Evolutionary conservation across 2,888 invertebrate species (phyloP).

Genomic region (Coecobrya sp.): DNA sequence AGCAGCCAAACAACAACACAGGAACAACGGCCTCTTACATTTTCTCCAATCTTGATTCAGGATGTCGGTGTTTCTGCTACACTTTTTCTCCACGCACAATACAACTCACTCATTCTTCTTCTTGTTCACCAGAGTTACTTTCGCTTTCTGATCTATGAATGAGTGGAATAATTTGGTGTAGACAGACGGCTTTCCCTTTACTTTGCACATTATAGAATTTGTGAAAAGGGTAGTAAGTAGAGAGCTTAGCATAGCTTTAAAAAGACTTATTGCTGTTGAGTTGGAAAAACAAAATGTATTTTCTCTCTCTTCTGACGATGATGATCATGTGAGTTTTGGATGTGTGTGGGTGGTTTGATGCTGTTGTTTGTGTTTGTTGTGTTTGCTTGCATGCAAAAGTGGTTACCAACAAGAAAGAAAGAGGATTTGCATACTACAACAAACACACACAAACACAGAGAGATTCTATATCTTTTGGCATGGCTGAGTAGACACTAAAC

Average conservation of each 20-base stretch:
- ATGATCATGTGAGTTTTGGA: not conserved
- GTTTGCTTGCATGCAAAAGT: constrained; percentile 37
- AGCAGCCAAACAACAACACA: not conserved
- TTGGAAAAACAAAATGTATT: constrained; percentile 45
- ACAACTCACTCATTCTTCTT: constrained; percentile 7
- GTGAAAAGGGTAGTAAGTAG: not conserved
- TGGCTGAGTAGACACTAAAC: constrained; percentile 82
- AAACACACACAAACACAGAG: not conserved
- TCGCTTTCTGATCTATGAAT: constrained; percentile 70
- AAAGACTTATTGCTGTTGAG: constrained; percentile 68
- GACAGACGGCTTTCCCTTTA: constrained; percentile 68
- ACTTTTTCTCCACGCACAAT: not conserved
- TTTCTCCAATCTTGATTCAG: not conserved
- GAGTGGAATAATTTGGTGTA: constrained; percentile 77
- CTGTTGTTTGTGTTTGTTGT: not conserved
- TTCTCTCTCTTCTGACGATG: not conserved
- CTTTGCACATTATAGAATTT: constrained; percentile 64
- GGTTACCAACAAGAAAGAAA: constrained; percentile 51
- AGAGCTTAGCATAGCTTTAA: constrained; percentile 58
- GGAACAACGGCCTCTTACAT: not conserved
- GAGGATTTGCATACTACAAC: constrained; percentile 65
- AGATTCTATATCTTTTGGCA: constrained; percentile 73
- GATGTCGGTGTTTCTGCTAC: constrained; percentile 9
- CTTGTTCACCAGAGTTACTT: constrained; percentile 28
- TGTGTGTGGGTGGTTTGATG: not conserved